These are phyloP conservation scores for Syrrhaptes paradoxus DNA, from an alignment of 2,113 vertebrate species.

Conservation along the genomic window DNA sequence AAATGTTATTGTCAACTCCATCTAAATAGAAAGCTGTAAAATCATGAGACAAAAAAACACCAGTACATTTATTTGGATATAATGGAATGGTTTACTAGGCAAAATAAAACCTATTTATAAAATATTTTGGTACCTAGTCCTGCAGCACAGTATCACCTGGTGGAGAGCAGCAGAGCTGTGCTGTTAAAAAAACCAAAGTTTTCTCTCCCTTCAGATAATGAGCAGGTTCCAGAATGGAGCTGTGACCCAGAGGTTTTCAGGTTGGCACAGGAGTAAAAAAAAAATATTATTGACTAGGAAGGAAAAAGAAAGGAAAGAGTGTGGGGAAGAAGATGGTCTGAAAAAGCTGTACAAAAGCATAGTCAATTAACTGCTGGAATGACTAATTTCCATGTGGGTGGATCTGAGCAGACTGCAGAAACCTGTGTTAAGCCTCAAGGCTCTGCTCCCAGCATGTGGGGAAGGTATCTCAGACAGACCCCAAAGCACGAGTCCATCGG, in stretches of 20 bases:
- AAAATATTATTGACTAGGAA: neutral
- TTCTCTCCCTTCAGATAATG: neutral
- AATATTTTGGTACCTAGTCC: neutral
- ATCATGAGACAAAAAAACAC: neutral
- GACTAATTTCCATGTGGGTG: constrained; percentile 65
- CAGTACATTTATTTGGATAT: neutral
- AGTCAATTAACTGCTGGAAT: constrained; percentile 45
- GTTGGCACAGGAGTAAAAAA: neutral
- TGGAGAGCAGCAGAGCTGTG: neutral
- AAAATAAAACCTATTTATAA: neutral
- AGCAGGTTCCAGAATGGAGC: neutral
- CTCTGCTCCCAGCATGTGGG: neutral
- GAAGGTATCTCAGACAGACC: neutral
- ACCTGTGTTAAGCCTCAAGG: neutral
- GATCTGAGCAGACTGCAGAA: constrained; percentile 25
- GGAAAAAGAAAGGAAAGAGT: neutral
- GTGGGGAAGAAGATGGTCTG: neutral
- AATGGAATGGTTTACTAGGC: neutral
- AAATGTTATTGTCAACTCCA: neutral
- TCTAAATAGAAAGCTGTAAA: neutral
- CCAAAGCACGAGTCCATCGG: fast-evolving
- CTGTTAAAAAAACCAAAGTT: neutral
- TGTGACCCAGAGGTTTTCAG: neutral
- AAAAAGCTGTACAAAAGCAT: constrained; percentile 1
- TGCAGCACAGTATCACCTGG: neutral